Conservation (phyloP, 2,888 invertebrate species). For the Conus canariensis region DNA sequence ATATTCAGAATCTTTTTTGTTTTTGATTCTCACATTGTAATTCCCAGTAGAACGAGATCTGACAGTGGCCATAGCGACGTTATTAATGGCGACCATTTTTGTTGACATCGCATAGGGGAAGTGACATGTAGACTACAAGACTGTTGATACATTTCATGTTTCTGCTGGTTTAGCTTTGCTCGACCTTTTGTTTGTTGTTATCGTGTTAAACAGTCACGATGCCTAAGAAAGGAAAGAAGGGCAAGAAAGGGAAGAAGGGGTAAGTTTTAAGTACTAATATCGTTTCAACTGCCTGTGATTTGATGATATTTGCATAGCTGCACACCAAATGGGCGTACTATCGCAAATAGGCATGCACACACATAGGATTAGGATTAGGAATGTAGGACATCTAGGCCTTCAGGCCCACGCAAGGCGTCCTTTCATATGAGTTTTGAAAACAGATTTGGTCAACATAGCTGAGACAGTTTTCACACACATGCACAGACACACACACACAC, state of each 20-base stretch:
- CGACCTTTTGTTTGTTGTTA: neutral
- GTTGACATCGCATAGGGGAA: neutral
- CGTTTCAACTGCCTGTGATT: no score
- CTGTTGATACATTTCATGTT: neutral
- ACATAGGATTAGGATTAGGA: no score
- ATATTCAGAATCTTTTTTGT: neutral
- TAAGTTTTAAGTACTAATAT: constrained; percentile 48
- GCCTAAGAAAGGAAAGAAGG: constrained; percentile 75
- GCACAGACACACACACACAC: no score
- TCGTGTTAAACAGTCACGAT: constrained; percentile 54
- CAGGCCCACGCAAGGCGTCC: no score
- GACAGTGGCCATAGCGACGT: constrained; percentile 25
- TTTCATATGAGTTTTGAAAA: no score
- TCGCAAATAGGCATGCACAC: no score
- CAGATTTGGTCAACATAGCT: no score
- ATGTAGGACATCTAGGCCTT: no score
- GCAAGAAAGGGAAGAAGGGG: constrained; percentile 72
- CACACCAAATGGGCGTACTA: neutral
- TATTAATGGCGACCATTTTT: constrained; percentile 32
- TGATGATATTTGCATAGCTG: no score
- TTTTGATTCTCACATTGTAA: no score
- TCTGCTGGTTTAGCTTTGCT: neutral
- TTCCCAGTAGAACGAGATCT: neutral
- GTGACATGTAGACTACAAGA: neutral
- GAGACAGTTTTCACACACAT: no score